Evolutionary conservation across 2,888 invertebrate species (phyloP).

Genomic region (Monopis laevigella): DNA sequence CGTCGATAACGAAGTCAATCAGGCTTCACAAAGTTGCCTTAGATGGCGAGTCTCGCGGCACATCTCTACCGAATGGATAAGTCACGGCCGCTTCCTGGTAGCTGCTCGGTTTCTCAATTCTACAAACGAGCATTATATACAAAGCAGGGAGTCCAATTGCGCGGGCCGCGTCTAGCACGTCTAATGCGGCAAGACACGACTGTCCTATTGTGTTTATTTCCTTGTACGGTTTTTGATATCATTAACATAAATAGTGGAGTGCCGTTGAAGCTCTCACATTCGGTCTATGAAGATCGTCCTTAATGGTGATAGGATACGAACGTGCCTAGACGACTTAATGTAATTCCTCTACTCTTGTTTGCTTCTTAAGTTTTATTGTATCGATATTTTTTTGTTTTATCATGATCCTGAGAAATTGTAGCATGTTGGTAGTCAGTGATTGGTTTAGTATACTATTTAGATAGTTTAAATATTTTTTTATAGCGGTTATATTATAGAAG

Average conservation of each 20-base stretch:
- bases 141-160: conserved; percentile 56
- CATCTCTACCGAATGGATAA: conserved; percentile 33
- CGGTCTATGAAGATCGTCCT: conserved; percentile 31
- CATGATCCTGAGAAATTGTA: too few species aligned
- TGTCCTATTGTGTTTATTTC: conserved; percentile 63
- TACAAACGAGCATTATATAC: conserved; percentile 61
- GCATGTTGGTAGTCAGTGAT: too few species aligned
- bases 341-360: conserved; percentile 4
- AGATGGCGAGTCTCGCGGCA: conserved; percentile 32
- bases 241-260: conserved; percentile 57
- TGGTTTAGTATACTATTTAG: too few species aligned
- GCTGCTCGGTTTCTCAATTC: conserved; percentile 49
- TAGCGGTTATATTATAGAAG: too few species aligned
- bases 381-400: too few species aligned
- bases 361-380: too few species aligned
- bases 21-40: conserved; percentile 39
- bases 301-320: conserved; percentile 13
- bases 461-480: too few species aligned
- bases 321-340: conserved; percentile 7
- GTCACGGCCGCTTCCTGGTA: conserved; percentile 51
- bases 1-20: conserved; percentile 45
- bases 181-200: conserved; percentile 57
- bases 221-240: conserved; percentile 59
- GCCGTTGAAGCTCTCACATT: conserved; percentile 45
- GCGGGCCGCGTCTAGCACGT: conserved; percentile 46